These are phyloP conservation scores for Phyllotreta cruciferae DNA, from an alignment of 2,888 invertebrate genomes.

Conservation along the genomic window DNA sequence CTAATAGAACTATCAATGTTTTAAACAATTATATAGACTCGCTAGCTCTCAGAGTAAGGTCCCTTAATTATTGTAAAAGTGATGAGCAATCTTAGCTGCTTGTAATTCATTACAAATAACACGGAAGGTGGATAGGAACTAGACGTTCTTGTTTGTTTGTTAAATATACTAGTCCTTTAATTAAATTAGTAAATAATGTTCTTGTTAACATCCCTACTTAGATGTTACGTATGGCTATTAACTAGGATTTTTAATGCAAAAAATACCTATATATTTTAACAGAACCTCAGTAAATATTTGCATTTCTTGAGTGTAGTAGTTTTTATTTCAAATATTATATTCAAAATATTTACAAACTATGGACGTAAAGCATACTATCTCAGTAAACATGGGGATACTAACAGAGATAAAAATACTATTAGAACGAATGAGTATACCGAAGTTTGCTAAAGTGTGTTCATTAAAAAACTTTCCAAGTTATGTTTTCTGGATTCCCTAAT, in stretches of 20 bases:
- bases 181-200: constrained; percentile 9
- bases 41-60: constrained; percentile 2
- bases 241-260: background rate
- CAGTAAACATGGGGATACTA: constrained; percentile 15
- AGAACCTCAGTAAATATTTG: background rate
- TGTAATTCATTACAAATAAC: constrained; percentile 13
- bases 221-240: background rate
- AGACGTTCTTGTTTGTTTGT: constrained; percentile 2
- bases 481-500: constrained; percentile 26
- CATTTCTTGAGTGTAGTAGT: constrained; percentile 4
- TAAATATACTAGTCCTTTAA: constrained; percentile 11
- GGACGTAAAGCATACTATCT: background rate
- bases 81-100: constrained; percentile 11
- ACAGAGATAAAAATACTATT: constrained; percentile 28
- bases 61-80: constrained; percentile 16
- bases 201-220: background rate
- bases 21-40: constrained; percentile 8
- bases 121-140: constrained; percentile 5
- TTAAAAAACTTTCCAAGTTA: constrained; percentile 29
- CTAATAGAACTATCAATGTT: constrained; percentile 16
- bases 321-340: constrained; percentile 13
- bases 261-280: too few relatives aligned
- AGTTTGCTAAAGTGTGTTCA: constrained; percentile 28
- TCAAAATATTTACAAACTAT: constrained; percentile 16
- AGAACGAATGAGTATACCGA: constrained; percentile 28